Evolutionary conservation across 1,140 invertebrate genomes (phyloP), one percentile per base, ranked within the genome.

Genomic region (Cotesia vestalis): DNA sequence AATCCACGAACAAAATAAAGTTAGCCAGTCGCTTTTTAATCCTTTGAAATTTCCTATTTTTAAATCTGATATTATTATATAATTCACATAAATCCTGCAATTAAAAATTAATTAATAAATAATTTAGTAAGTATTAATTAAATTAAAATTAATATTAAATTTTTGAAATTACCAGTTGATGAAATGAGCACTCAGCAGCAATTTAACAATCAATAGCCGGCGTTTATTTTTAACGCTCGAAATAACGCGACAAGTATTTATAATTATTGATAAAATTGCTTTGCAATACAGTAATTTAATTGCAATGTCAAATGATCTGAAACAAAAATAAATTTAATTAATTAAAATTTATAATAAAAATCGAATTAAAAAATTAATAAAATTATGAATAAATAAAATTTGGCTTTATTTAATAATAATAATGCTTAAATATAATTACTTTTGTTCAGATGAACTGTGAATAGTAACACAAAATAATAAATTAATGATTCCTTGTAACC

Each of bases 391-490:
- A 27, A 27, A 27, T 27, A 27, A 27, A 27, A 6, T 52, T 51
- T 17, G 0, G 17, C 17, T 17, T 17, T 17, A 17, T 17, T 17
- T 17, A 17, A 17, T 17, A 17, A 17, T 17, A 17, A 17, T 17
- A 17, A 17, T 17, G 17, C 17, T 17, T 51, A 64, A 12, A 66
- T 20, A 1, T 66, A 77, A 46, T 46, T 78, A 84, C 82, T 82
- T 84, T 69, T 83, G 74, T 36, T 76, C 62, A 34, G 78, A 75
- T 6, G 76, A 68, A 51, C 75, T 80, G 70, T 83, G 78, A 57
- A 83, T 66, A 14, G 80, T 82, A 1, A 79, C 76, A 0, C 79
- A 79, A 38, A 84, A 85, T 12, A 84, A 61, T 51, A 83, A 75
- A 52, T 78, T 78, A 14, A 76, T 68, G 35, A 76, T 81, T 71